Percentiles rank a stretch among this genome's conserved stretches.
phyloP scores from a whole-genome alignment of 2,797 vertebrate genomes.

The Thunnus albacares region DNA sequence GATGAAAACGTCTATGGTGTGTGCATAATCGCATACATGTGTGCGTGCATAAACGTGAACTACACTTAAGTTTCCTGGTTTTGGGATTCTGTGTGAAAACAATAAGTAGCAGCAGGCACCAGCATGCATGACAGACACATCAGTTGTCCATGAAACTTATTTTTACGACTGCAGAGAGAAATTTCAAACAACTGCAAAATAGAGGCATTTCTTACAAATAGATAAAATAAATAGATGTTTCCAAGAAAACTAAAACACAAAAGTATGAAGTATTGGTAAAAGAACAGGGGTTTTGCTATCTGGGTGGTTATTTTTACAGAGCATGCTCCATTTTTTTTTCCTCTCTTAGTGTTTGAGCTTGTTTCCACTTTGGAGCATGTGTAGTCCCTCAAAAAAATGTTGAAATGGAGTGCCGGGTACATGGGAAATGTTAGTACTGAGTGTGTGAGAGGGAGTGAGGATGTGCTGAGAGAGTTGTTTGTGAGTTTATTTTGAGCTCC shows the following conservation, averaged over 20 bases:
- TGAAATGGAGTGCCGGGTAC: constrained; percentile 53
- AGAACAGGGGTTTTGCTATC: constrained; percentile 16
- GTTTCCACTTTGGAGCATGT: constrained; percentile 50
- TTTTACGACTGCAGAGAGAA: background rate
- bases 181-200: constrained; percentile 2
- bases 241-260: background rate
- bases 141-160: background rate
- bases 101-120: constrained; percentile 6
- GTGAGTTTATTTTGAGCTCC: constrained; percentile 82
- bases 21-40: no score
- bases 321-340: background rate
- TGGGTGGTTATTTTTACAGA: constrained; percentile 32
- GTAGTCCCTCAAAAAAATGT: constrained; percentile 57
- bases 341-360: constrained; percentile 31
- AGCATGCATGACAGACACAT: background rate
- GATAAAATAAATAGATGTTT: background rate
- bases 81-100: background rate
- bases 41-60: no score
- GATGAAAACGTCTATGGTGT: no score
- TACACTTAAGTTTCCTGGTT: no score
- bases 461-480: constrained; percentile 73
- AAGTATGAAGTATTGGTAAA: background rate
- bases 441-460: constrained; percentile 49
- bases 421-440: constrained; percentile 60
- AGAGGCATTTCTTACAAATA: background rate